Base-by-base conservation (phyloP, 2,888 invertebrate genomes). In the Hedya salicella region DNA sequence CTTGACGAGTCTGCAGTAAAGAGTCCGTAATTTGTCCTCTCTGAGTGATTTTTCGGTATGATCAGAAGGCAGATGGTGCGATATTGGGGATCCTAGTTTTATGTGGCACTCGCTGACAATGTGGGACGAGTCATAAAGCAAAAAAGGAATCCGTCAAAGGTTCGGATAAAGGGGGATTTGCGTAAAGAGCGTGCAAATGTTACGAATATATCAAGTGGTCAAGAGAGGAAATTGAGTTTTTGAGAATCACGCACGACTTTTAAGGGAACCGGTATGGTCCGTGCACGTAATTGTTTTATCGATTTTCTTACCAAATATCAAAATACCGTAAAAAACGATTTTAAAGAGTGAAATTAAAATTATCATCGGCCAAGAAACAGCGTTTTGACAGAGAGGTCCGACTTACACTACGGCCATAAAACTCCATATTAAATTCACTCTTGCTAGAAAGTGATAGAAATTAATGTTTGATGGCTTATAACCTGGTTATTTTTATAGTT, bases 61-160 rank as follows among this genome's bases (percentile, higher is more conserved):
- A 86, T 82, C 83, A 80, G 77, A 75, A 80, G 80, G 79, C 90
- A 90, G 91, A 88, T 89, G 91, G 85, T 77, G 82, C 80, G 86
- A 86, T 88, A 89, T 90, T 86, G 87, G 78, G 78, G 79, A 75
- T 79, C 82, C 83, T 86, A 86, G 86, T 86, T 89, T 90, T 89
- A 90, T 86, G 85, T 74, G 74, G 77, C 73, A 76, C 78, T 79
- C 78, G 79, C 76, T 78, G 75, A 79, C 79, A 81, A 83, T 78
- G 78, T 76, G 78, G 77, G 71, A 68, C 73, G 75, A 77, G 77
- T 86, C 88, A 86, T 89, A 89, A 89, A 88, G 84, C 81, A 80
- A 80, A 78, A 80, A 81, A 77, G 81, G 76, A 83, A 84, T 85
- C 81, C 81, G 82, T 83, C 81, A 80, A 78, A 78, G 82, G 78